Evolutionary conservation across 2,888 invertebrate species (phyloP).

Genomic region (Serripes groenlandicus): DNA sequence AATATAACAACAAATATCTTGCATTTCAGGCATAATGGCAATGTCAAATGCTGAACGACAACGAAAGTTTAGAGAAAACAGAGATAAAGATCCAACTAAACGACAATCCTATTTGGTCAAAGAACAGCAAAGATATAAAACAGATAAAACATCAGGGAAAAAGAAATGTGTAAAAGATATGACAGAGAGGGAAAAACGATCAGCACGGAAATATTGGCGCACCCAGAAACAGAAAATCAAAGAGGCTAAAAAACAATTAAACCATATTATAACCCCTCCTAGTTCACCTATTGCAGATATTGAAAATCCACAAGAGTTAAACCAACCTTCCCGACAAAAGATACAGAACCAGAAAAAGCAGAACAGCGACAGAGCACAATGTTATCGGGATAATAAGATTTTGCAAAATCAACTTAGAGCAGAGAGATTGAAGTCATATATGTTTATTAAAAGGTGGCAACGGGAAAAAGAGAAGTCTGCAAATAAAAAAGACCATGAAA

Average conservation of each 20-base stretch:
- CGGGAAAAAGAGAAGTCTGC: slow-evolving; percentile 5
- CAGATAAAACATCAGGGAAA: neutral
- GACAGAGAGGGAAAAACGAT: neutral
- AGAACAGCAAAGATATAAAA: too few relatives aligned
- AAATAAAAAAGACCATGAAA: neutral
- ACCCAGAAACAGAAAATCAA: neutral
- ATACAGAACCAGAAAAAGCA: neutral
- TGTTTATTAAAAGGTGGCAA: slow-evolving; percentile 23
- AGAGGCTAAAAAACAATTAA: neutral
- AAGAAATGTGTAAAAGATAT: neutral
- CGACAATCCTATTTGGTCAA: too few relatives aligned
- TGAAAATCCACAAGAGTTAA: too few relatives aligned
- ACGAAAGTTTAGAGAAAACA: too few relatives aligned
- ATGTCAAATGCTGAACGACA: too few relatives aligned
- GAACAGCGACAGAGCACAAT: neutral
- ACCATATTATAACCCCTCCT: neutral
- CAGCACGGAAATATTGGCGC: neutral
- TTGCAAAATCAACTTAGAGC: neutral
- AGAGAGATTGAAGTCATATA: neutral
- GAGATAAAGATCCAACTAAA: too few relatives aligned
- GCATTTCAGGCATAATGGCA: too few relatives aligned
- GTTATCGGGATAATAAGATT: slow-evolving; percentile 7
- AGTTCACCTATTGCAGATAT: neutral
- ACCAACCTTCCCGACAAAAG: neutral
- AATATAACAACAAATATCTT: too few relatives aligned